Percentiles rank a stretch among this genome's conserved stretches.
Evolutionary conservation across 1,140 invertebrate genomes (phyloP).

Genomic region (Triops longicaudatus): DNA sequence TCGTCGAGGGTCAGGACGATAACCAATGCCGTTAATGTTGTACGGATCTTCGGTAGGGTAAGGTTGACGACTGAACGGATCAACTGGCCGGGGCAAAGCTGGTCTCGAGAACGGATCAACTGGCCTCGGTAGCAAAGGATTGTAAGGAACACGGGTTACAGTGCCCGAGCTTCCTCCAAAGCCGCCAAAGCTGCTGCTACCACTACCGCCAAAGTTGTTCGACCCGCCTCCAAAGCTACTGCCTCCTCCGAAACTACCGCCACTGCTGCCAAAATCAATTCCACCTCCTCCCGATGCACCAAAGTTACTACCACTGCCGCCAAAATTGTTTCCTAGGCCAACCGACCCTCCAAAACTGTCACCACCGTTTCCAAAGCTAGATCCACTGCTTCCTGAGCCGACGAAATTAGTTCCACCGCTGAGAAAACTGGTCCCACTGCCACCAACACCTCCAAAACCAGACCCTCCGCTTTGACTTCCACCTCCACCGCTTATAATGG

Average conservation of each 20-base stretch:
- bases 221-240: neutral
- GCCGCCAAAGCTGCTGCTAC: neutral
- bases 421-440: neutral
- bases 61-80: conserved; percentile 17
- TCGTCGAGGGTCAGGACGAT: conserved; percentile 27
- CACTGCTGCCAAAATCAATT: neutral
- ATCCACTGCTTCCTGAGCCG: neutral
- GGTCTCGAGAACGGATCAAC: conserved; percentile 19
- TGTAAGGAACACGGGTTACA: neutral
- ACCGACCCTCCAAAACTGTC: neutral
- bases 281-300: neutral
- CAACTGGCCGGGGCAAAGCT: conserved; percentile 21
- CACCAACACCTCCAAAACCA: neutral
- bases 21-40: conserved; percentile 17
- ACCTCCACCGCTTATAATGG: neutral
- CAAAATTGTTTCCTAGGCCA: neutral
- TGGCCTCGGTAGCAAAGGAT: neutral
- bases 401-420: neutral
- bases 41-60: neutral
- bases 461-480: neutral
- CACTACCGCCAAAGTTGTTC: neutral
- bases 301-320: neutral
- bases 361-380: neutral
- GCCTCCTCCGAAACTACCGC: neutral
- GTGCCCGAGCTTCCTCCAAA: neutral